Evolutionary conservation across 1,140 invertebrate genomes (phyloP), one percentile per base, ranked within the genome.

Genomic region (Meloidogyne floridensis): DNA sequence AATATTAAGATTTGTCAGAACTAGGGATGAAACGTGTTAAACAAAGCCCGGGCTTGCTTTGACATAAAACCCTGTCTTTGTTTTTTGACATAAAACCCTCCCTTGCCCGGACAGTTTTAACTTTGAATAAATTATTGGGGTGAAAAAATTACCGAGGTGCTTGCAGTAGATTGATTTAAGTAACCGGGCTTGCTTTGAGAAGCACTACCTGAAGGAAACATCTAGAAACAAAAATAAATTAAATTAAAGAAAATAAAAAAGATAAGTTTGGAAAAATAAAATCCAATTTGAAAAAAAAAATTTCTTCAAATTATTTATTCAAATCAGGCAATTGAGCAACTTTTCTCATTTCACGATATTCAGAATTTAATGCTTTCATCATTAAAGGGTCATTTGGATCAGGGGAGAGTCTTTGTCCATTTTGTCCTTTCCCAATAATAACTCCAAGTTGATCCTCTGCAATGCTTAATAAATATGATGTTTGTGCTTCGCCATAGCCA

Each of bases 401-500:
- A 11, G 86, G 84, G 18, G 87, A 42, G 32, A 87, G 72, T 20
- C 72, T 77, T 69, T 87, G 80, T 7, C 81, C 84, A 78, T 83
- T 87, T 72, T 87, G 86, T n/a, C 86, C 83, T 42, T 70, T 53
- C 5, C 84, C 86, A 18, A 20, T 73, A 32, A 81, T 82, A 32
- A 87, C 86, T 11, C 86, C 86, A 32, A 87, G 75, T 54, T 86
- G 78, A 53, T 80, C 69, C 77, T 87, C 86, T 8, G 82, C 84
- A 18, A 86, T 87, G 18, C 53, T 82, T 32, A 87, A 80, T 56
- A 87, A 72, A 81, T 79, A 87, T 10, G 84, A 80, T 47, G 86
- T 87, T 80, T 87, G 84, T 7, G 69, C 72, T 72, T 87, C 86
- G 5, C 86, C 86, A 72, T 87, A 80, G 11, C 86, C 86, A 59